Conservation (phyloP, 2,113 vertebrate genomes). For the Mus musculus region DNA sequence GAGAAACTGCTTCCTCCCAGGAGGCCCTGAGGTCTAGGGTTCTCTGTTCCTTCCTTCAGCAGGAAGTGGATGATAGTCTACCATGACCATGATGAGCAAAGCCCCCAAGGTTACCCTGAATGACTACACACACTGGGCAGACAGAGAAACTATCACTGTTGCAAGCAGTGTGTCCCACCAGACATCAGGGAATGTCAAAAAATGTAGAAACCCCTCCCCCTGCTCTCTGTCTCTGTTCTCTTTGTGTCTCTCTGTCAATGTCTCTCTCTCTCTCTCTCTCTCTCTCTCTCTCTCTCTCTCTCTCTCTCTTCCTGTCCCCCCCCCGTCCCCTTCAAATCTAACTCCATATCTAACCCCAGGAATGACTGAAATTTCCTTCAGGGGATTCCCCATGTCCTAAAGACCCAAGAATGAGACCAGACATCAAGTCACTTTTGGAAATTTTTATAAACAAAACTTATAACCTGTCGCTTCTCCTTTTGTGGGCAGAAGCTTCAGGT, state of each 20-base stretch:
- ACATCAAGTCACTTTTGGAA: neutral
- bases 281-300: neutral
- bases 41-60: neutral
- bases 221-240: neutral
- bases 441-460: neutral
- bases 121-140: fast-evolving
- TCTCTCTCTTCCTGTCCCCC: fast-evolving
- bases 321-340: neutral
- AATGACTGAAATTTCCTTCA: constrained; percentile 4
- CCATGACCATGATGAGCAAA: neutral
- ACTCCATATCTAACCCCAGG: neutral
- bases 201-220: neutral
- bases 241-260: neutral
- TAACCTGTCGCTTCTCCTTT: neutral
- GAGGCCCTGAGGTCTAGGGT: neutral
- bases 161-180: neutral
- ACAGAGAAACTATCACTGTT: neutral
- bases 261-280: neutral
- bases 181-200: neutral
- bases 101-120: neutral
- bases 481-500: neutral
- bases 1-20: neutral
- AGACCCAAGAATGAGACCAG: neutral
- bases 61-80: neutral
- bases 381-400: neutral